Evolutionary conservation across 2,888 invertebrate species (phyloP), one percentile per base, ranked within the genome.

Genomic region (Mythimna ferrago): DNA sequence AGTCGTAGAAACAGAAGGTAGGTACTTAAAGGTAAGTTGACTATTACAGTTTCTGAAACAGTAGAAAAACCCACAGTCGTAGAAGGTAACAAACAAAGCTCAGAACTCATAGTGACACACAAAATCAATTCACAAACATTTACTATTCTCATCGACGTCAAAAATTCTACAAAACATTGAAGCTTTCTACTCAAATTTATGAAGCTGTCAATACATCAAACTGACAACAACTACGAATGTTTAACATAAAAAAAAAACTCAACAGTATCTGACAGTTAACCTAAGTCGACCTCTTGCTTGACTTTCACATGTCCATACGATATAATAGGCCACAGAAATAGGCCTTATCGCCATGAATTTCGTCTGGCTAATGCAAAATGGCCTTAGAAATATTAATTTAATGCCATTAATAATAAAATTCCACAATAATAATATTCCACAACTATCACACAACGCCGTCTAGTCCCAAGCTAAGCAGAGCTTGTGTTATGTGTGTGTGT

Each of bases 201-300:
- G 66, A 86, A 84, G 76, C 56, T 79, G 88, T 88, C 89, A 83
- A 91, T 90, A 89, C 88, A 91, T 92, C 89, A 89, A 85, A 80
- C 75, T 84, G 78, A 84, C 90, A 90, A 89, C 89, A 91, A 88
- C 81, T 73, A 64, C 75, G 85, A 80, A 84, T 85, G 85, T 88
- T 76, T 86, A 88, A 86, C 82, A 32, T 80, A 77, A 86, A 91
- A 91, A 91, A 91, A 91, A 91, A 90, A 81, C 66, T 79, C 76
- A 84, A 89, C 88, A 89, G 74, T 73, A 73, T 86, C 83, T 89
- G 90, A 92, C 91, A 89, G 87, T 77, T 92, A 93, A 93, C 93
- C 92, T 87, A 85, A 41, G 26, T 38, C 90, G 93, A 93, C 93
- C 92, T 86, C 89, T 80, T 78, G 66, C 62, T 70, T 78, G 71